Evolutionary conservation across 2,797 vertebrate species (phyloP), one percentile per base, ranked within the genome.

Genomic region (Lacerta viridis): DNA sequence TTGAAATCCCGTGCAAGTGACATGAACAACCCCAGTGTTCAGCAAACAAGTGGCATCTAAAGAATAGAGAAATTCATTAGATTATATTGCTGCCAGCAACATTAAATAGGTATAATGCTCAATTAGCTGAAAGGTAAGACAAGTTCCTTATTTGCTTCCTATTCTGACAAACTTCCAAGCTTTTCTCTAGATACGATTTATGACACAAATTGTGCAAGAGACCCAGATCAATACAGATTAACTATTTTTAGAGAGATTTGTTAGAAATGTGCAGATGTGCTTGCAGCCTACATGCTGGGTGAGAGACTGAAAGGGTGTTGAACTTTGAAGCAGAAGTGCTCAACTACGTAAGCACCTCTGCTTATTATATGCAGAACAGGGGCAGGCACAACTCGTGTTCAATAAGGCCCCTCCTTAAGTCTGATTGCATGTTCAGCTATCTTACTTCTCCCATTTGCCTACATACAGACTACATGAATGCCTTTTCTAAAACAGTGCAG

Each of bases 1-100:
- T 94, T 99, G 99, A 97, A 99, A 98, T 33, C 98, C 98, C 61
- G 97, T 98, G 94, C 99, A 99, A 89, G 98, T 98, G 90, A 99
- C 80, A 90, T 98, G 99, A 94, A 99, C 95, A 87, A 99, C 95
- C 95, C 99, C 99, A 55, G 97, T 97, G 94, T 94, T 98, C 88
- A 99, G 96, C 94, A 99, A 97, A 94, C 99, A 99, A 29, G 97
- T 98, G 71, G 97, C 98, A 97, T 98, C 99, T 99, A 94, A 77
- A 95, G 85, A 92, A 91, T 75, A 91, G 87, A 50, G 43, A 88
- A 59, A 77, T 74, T 7, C 39, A 88, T 71, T 92, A 0, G 20
- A 3, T 76, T 71, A 33, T 33, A 10, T 55, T 6, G 90, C 17
- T 71, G 18, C 66, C 39, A 33, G 43, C 13, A n/a, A 23, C 2